Evolutionary conservation across 2,888 invertebrate genomes (phyloP), one percentile per base, ranked within the genome.

Genomic region (Uropetala carovei): DNA sequence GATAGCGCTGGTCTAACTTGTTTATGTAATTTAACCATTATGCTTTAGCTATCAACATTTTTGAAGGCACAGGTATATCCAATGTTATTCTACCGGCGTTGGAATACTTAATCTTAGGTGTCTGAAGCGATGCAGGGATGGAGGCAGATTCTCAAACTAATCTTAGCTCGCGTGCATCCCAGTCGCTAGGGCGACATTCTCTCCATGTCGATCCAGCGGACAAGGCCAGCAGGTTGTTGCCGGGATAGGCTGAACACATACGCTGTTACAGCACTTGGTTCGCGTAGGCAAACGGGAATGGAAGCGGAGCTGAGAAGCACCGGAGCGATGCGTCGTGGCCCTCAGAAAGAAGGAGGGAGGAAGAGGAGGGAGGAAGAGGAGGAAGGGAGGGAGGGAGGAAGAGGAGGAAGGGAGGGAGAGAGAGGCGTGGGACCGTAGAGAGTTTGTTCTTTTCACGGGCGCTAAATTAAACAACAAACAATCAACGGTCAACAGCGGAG

Each of bases 211-310:
- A 43, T 43, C 43, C 43, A 1, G 75, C 27, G 75, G 75, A 75
- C 75, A 75, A 75, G 75, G 75, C 75, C 75, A 75, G 22, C 75
- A 75, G 75, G 75, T 75, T 75, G 75, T 75, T 75, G 75, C 75
- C 75, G 75, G 27, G 43, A 43, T 43, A 43, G 43, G 43, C 43
- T 5, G 43, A 43, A 43, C 43, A 5, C 43, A 43, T 1, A 43
- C 43, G 43, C 43, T 1, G 43, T 43, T 43, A 5, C 43, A 43
- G 43, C 43, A 43, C 43, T 43, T 5, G 43, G 43, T 43, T 43
- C 43, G 43, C 43, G 43, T 43, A 43, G 43, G 22, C 75, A 27
- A 75, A 75, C 75, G 75, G 75, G 75, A 75, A 27, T 75, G 27
- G 75, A 75, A 75, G 75, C 75, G 27, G 75, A 27, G 75, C 7